Evolutionary conservation across 2,113 vertebrate species (phyloP).

Genomic region (Hymenochirus boettgeri): DNA sequence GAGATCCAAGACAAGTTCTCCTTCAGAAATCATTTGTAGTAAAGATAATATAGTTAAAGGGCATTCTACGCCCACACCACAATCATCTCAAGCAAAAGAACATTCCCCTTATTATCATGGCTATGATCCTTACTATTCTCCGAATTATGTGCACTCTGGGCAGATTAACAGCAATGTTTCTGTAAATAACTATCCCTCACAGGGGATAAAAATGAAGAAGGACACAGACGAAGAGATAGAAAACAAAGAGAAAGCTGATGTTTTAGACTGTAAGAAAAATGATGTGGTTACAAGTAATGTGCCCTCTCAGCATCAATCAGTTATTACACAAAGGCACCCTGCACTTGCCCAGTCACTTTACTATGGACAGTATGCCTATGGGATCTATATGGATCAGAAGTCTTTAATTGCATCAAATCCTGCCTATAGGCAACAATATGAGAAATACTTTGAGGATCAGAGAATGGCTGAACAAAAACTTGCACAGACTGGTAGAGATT

Average conservation of each 20-base stretch:
- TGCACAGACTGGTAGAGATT: slow-evolving; percentile 64
- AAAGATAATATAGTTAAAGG: slow-evolving; percentile 76
- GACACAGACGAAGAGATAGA: slow-evolving; percentile 76
- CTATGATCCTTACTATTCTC: slow-evolving; percentile 92
- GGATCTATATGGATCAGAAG: slow-evolving; percentile 94
- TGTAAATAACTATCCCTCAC: slow-evolving; percentile 65
- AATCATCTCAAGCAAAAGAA: slow-evolving; percentile 73
- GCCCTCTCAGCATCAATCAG: slow-evolving; percentile 88
- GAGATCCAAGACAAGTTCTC: slow-evolving; percentile 81
- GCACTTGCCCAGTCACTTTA: slow-evolving; percentile 95
- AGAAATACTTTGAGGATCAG: slow-evolving; percentile 88
- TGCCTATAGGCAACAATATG: slow-evolving; percentile 75
- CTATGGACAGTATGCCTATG: slow-evolving; percentile 95
- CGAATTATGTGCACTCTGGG: slow-evolving; percentile 82
- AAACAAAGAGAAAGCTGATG: slow-evolving; percentile 75
- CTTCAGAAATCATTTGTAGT: slow-evolving; percentile 73
- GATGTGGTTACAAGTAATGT: slow-evolving; percentile 64
- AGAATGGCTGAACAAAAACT: slow-evolving; percentile 81
- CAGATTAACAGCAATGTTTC: slow-evolving; percentile 67
- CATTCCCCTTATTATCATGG: slow-evolving; percentile 88
- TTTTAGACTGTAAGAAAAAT: slow-evolving; percentile 72
- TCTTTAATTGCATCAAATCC: slow-evolving; percentile 81
- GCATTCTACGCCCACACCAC: slow-evolving; percentile 64
- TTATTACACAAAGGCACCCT: slow-evolving; percentile 92
- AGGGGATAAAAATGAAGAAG: slow-evolving; percentile 81